Evolutionary conservation across 2,113 vertebrate species (phyloP).

Genomic region (Colistium nudipinnis): DNA sequence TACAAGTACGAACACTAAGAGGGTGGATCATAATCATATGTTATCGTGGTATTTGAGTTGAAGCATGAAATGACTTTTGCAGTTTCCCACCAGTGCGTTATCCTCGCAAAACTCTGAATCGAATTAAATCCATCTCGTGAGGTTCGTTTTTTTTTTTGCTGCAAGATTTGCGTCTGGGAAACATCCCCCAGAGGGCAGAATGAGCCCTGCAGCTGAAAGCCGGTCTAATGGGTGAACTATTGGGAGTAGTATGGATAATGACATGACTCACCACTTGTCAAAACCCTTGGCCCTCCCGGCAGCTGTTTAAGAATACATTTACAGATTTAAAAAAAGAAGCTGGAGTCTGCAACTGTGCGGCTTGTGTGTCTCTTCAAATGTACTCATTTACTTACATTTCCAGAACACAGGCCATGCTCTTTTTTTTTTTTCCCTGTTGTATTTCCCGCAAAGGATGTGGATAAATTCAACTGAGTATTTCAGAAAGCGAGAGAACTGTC

Average conservation of each 20-base stretch:
- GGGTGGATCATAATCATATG: neutral
- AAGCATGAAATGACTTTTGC: neutral
- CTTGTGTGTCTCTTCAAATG: neutral
- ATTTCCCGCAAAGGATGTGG: constrained; percentile 9
- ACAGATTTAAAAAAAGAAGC: neutral
- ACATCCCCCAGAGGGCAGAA: neutral
- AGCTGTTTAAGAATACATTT: constrained; percentile 1
- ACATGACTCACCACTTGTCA: constrained; percentile 3
- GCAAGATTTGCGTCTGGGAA: neutral
- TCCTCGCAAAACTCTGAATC: neutral
- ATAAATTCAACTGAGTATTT: constrained; percentile 18
- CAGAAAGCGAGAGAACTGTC: neutral
- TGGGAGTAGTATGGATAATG: neutral
- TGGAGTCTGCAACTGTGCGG: neutral
- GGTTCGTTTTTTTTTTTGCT: neutral
- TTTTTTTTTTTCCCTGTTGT: neutral
- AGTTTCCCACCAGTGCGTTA: neutral
- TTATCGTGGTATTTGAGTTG: constrained; percentile 10
- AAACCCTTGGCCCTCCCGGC: neutral
- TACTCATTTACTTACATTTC: constrained; percentile 17
- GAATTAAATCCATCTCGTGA: neutral
- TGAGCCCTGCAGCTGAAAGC: neutral
- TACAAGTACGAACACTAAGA: neutral
- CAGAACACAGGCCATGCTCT: neutral
- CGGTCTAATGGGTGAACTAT: constrained; percentile 4